These are phyloP conservation scores for Agriopis aurantiaria DNA, from an alignment of 2,888 invertebrate genomes.

Conservation along the genomic window DNA sequence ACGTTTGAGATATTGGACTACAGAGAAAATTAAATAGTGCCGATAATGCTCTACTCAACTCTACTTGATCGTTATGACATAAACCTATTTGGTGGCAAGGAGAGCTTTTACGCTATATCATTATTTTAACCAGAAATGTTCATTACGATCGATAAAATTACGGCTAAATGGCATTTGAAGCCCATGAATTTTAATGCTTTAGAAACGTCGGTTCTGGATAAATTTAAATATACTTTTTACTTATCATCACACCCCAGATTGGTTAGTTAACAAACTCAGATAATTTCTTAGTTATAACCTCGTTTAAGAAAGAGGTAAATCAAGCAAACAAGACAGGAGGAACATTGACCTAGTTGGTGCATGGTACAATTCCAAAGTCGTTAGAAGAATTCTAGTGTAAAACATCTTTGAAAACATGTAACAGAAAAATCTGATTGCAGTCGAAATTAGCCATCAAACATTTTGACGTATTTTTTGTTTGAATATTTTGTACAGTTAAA, in stretches of 20 bases:
- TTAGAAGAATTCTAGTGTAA: not conserved
- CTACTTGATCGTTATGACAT: conserved; percentile 1
- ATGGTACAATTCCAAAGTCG: conserved; percentile 15
- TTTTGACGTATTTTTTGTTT: not conserved
- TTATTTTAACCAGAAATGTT: not conserved
- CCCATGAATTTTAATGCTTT: not conserved
- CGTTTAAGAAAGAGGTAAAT: conserved; percentile 19
- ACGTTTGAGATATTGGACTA: conserved; percentile 29
- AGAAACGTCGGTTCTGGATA: not conserved
- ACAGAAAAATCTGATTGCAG: not conserved
- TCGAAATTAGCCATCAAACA: not conserved
- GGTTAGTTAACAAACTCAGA: conserved; percentile 20
- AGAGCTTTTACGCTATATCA: not conserved
- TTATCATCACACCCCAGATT: conserved; percentile 15
- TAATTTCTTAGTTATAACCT: conserved; percentile 14
- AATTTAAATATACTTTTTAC: not conserved
- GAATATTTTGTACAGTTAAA: no score
- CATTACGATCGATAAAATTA: conserved; percentile 4
- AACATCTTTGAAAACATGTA: not conserved
- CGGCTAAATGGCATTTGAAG: not conserved
- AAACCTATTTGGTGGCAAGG: conserved; percentile 5
- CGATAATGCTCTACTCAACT: not conserved
- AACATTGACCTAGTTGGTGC: conserved; percentile 36
- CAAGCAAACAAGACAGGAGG: conserved; percentile 22
- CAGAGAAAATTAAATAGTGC: conserved; percentile 14